Evolutionary conservation across 2,888 invertebrate genomes (phyloP).

Genomic region (Tenodera sinensis): DNA sequence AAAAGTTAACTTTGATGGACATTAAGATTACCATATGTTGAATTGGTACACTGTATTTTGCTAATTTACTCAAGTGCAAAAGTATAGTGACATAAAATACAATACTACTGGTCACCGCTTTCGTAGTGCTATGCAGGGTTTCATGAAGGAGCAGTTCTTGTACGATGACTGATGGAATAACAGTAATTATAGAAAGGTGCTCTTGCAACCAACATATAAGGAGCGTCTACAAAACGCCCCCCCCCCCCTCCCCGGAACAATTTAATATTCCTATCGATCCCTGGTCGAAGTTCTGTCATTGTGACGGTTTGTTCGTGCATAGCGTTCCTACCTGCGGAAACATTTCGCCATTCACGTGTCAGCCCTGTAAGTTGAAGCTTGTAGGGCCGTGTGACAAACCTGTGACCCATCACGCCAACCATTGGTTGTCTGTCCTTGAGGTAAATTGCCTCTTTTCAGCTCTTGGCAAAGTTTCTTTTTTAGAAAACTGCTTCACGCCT

Average conservation of each 20-base stretch:
- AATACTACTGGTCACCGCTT: no score
- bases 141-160: no score
- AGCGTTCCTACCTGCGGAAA: background rate
- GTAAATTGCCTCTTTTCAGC: background rate
- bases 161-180: no score
- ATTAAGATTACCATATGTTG: no score
- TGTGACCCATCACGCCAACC: background rate
- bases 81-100: no score
- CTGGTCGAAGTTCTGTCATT: background rate
- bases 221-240: no score
- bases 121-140: no score
- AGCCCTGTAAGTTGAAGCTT: background rate
- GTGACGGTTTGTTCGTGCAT: background rate
- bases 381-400: background rate
- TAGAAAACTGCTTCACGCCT: background rate
- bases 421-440: background rate
- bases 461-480: background rate
- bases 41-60: no score
- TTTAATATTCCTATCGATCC: background rate
- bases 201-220: no score
- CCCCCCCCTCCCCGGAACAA: background rate
- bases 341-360: background rate
- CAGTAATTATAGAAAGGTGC: no score
- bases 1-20: no score
- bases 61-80: no score